A percentile compares a stretch with the other conserved stretches of the same genome.
Conservation (phyloP, 2,888 invertebrate species). For the Plebejus argus region DNA sequence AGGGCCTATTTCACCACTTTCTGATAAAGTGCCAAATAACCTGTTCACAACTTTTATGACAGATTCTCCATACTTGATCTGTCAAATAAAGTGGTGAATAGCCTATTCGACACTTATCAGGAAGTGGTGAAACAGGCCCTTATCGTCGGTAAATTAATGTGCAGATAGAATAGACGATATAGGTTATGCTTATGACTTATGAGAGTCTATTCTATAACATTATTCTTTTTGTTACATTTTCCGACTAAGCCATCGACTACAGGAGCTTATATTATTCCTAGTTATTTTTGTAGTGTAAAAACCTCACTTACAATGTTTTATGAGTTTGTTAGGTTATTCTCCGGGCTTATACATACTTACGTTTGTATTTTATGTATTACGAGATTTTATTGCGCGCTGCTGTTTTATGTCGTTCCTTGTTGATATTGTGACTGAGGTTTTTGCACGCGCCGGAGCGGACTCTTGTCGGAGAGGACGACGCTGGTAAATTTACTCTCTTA, state of each 20-base stretch:
- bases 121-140: too few relatives aligned
- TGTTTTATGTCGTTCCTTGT: conserved; percentile 13
- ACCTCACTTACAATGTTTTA: conserved; percentile 10
- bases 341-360: not conserved
- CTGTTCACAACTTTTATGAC: too few relatives aligned
- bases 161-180: not conserved
- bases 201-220: not conserved
- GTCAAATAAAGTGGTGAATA: too few relatives aligned
- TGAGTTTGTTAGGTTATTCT: conserved; percentile 1
- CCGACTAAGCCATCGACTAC: not conserved
- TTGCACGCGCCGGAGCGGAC: not conserved
- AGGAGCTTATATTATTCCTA: conserved; percentile 4
- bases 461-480: not conserved
- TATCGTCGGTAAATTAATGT: conserved; percentile 9
- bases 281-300: conserved; percentile 2
- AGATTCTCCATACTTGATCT: too few relatives aligned
- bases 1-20: too few relatives aligned
- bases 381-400: conserved; percentile 5
- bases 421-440: conserved; percentile 25
- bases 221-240: not conserved
- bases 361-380: conserved; percentile 1
- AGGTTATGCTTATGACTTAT: too few relatives aligned
- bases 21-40: too few relatives aligned
- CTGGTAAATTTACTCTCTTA: conserved; percentile 28
- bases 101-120: too few relatives aligned